Base-by-base conservation (phyloP, 2,797 vertebrate species). In the Knipowitschia caucasica region DNA sequence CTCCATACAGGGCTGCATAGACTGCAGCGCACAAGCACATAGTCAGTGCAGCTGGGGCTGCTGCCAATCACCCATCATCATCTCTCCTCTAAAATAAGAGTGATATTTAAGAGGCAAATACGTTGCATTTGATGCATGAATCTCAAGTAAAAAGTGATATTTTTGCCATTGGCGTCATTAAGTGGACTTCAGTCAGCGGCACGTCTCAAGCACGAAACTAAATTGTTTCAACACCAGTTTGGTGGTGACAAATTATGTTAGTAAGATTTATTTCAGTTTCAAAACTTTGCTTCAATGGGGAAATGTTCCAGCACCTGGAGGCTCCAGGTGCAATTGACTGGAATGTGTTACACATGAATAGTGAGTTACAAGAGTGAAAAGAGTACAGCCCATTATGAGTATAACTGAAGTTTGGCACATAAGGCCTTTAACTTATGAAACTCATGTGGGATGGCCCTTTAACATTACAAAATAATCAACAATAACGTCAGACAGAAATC, bases 81-180 rank as follows among this genome's bases (percentile, higher is more conserved):
- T 62, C 57, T 53, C 53, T 56, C 67, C 57, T 64, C 56, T 58
- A 50, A 67, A 80, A 73, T 73, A 71, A 77, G 49, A 71, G 78
- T 50, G 53, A 21, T 35, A 40, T 4, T 24, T 24, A 23, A 46
- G 50, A 62, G 8, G 59, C 36, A 57, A 49, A 29, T 26, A 57
- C 50, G n/a, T 64, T 61, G 18, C 25, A 39, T 54, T 25, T 53
- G 59, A 62, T 35, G 25, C 36, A 34, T 53, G 12, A 45, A 21
- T 27, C 11, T 33, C 47, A 21, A 2, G 9, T 21, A 27, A 12
- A 26, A 15, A 21, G 53, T 15, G 21, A 50, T 17, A n/a, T 9
- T 29, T 4, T 1, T 10, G 25, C 64, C 52, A 55, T 35, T 6
- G 39, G 31, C 26, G n/a, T 45, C 35, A 15, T 36, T 36, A 31